Evolutionary conservation across 2,888 invertebrate species (phyloP).

Genomic region (Philereme vetulata): DNA sequence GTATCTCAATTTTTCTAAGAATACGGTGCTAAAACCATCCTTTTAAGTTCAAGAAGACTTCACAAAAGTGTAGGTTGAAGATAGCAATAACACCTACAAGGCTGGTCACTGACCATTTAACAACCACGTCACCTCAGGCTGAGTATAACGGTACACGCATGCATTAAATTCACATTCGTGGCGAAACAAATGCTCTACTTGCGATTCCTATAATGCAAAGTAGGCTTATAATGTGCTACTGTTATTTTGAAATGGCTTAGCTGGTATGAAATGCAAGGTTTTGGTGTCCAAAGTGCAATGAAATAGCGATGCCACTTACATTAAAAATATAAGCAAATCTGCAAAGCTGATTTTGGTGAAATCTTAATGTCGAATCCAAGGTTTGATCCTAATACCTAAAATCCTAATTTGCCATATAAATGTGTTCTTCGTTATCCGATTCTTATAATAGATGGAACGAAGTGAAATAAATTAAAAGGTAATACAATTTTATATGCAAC

Average conservation of each 20-base stretch:
- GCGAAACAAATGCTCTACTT: constrained; percentile 29
- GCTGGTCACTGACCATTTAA: constrained; percentile 40
- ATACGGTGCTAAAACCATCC: background rate
- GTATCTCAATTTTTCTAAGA: background rate
- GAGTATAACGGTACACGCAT: constrained; percentile 29
- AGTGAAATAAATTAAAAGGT: too few species aligned
- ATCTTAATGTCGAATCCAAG: too few species aligned
- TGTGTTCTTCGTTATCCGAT: too few species aligned
- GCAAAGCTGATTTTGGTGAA: too few species aligned
- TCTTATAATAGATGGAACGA: too few species aligned
- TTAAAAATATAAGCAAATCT: too few species aligned
- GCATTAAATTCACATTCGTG: constrained; percentile 37
- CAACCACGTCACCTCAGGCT: constrained; percentile 29
- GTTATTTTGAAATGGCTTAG: constrained; percentile 9
- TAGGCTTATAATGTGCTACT: constrained; percentile 14
- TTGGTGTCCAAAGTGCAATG: too few species aligned
- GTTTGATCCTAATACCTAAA: too few species aligned
- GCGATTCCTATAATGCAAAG: constrained; percentile 21
- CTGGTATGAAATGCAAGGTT: too few species aligned
- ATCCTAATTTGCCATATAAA: too few species aligned
- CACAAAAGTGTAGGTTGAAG: constrained; percentile 14
- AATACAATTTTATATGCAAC: too few species aligned
- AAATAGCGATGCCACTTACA: too few species aligned
- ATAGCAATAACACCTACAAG: constrained; percentile 32
- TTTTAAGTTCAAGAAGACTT: constrained; percentile 13